Base-by-base conservation (phyloP, 2,113 vertebrate species). In the Sclerurus mexicanus region DNA sequence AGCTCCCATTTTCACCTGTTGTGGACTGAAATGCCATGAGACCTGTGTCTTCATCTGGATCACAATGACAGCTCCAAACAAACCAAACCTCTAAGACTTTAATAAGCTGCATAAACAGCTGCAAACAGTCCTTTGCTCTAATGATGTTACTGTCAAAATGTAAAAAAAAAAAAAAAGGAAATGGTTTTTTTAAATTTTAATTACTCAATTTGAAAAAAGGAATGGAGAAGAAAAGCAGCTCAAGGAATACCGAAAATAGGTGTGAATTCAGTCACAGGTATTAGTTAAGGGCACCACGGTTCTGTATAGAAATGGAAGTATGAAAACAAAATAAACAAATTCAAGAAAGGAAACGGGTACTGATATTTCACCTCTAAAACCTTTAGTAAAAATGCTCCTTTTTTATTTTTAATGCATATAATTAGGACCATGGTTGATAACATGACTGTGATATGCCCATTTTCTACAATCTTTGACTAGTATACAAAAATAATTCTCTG, bases 51-150 rank as follows among this genome's bases (percentile, higher is more conserved):
- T 95, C 85, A 95, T 73, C 72, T 89, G 82, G 67, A 59, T 76
- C 33, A 40, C 42, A 90, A 85, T 40, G 50, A 85, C 69, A 71
- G 71, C 20, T 94, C 84, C 90, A 56, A 91, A 90, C 49, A 90
- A 96, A 95, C 56, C 49, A 90, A 96, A 95, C 56, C 83, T 81
- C 82, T 90, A 91, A 92, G 55, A 76, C 40, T 90, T 71, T 78
- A 96, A 80, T 85, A 96, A 96, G 86, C 79, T 63, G 93, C 56
- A 66, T 69, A 94, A 97, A 89, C 56, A 84, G 82, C 56, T 92
- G 81, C 91, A 90, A 96, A 91, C 84, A 94, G 80, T 94, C 90
- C 89, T 95, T 96, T 84, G 53, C 76, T 96, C 72, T 91, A 77
- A 92, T 90, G 84, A 85, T 42, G 60, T 78, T 92, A 83, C 44